Evolutionary conservation across 2,888 invertebrate genomes (phyloP).

Genomic region (Salticus scenicus): DNA sequence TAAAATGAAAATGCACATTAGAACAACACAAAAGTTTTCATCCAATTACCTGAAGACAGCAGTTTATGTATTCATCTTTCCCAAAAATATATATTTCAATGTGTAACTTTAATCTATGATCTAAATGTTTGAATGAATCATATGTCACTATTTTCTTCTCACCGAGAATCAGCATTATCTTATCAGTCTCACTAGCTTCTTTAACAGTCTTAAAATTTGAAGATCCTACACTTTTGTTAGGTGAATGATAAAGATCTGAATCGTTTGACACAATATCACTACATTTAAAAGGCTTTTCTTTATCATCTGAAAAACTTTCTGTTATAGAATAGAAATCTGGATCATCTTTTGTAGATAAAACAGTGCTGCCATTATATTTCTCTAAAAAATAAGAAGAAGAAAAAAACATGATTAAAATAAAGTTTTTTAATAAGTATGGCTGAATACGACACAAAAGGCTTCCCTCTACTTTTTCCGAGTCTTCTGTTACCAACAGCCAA

Average conservation of each 20-base stretch:
- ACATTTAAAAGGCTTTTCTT: neutral
- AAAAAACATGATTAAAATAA: too few species aligned
- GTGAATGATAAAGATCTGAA: slow-evolving; percentile 44
- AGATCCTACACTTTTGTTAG: slow-evolving; percentile 24
- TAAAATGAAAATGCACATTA: too few species aligned
- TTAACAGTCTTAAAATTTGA: neutral
- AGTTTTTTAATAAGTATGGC: too few species aligned
- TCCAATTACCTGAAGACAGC: slow-evolving; percentile 46
- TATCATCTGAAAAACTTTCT: slow-evolving; percentile 18
- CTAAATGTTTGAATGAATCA: slow-evolving; percentile 46
- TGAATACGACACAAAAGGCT: too few species aligned
- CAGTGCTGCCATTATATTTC: too few species aligned
- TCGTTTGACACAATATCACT: slow-evolving; percentile 29
- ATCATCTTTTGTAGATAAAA: neutral
- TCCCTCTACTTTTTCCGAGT: too few species aligned
- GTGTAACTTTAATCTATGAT: slow-evolving; percentile 58
- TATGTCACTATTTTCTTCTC: slow-evolving; percentile 39
- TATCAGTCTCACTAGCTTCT: slow-evolving; percentile 27
- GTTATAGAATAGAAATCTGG: slow-evolving; percentile 42
- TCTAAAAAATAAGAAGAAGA: too few species aligned
- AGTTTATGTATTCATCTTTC: slow-evolving; percentile 45
- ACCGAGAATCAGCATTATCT: slow-evolving; percentile 43
- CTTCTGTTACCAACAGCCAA: too few species aligned
- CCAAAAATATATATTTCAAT: slow-evolving; percentile 54
- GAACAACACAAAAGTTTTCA: too few species aligned